phyloP scores from a whole-genome alignment of 2,797 vertebrate genomes.

The Mormyrus proboscirostris region DNA sequence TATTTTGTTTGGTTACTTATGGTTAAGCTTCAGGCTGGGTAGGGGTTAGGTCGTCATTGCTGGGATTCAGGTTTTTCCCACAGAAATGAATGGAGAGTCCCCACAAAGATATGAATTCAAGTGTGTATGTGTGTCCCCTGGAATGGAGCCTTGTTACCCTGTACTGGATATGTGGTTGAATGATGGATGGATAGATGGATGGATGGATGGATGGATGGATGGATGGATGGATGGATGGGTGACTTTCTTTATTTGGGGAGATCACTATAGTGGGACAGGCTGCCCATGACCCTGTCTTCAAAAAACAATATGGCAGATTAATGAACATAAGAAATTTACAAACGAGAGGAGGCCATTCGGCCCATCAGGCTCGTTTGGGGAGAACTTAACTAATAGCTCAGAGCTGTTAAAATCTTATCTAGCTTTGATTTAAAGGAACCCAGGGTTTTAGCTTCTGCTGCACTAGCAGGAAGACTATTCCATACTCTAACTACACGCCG shows the following conservation, averaged over 20 bases:
- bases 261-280: neutral
- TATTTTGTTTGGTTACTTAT: neutral
- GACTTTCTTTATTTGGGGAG: neutral
- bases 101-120: neutral
- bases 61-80: neutral
- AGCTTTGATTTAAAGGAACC: too few relatives aligned
- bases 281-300: neutral
- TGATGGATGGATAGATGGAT: neutral
- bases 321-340: neutral
- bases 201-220: too few relatives aligned
- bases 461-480: too few relatives aligned
- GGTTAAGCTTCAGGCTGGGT: neutral
- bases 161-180: neutral
- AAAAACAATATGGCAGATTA: neutral
- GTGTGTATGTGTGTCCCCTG: neutral
- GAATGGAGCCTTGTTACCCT: neutral
- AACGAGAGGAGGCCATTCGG: too few relatives aligned
- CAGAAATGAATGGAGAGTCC: neutral
- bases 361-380: too few relatives aligned
- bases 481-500: too few relatives aligned
- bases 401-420: too few relatives aligned
- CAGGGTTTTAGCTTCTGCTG: too few relatives aligned
- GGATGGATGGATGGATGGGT: neutral
- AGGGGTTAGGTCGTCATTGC: neutral
- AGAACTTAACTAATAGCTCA: too few relatives aligned